A percentile compares a stretch with the other conserved stretches of the same genome.
These are phyloP conservation scores for Tychaedon coryphoeus DNA, from an alignment of 2,113 vertebrate species.

Conservation along the genomic window DNA sequence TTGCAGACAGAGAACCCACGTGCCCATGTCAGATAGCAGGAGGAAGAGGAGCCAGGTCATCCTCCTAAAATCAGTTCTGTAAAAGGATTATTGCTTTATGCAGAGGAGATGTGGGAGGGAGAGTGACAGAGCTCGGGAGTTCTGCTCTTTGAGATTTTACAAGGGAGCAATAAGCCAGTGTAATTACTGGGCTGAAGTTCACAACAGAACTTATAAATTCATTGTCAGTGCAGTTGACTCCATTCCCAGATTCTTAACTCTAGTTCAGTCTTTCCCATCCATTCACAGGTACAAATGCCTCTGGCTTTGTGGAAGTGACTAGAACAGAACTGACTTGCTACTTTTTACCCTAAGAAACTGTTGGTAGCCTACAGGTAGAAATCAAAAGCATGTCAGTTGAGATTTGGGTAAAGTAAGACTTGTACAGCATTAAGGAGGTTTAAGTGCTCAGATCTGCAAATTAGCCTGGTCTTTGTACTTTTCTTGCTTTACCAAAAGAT, in stretches of 20 bases:
- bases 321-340: slow-evolving; percentile 62
- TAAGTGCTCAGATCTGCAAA: slow-evolving; percentile 23
- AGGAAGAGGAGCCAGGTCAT: not conserved
- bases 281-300: slow-evolving; percentile 53
- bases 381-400: slow-evolving; percentile 47
- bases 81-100: not conserved
- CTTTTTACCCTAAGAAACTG: slow-evolving; percentile 50
- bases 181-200: not conserved
- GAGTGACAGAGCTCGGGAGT: accelerated
- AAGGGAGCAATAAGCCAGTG: not conserved
- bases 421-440: not conserved
- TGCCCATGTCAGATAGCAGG: not conserved
- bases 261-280: not conserved
- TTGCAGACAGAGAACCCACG: accelerated
- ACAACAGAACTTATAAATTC: not conserved
- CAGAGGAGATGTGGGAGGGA: not conserved
- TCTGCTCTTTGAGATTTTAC: not conserved
- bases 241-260: not conserved
- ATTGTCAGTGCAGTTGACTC: not conserved
- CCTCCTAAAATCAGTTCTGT: not conserved
- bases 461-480: slow-evolving; percentile 17
- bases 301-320: slow-evolving; percentile 41
- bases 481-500: slow-evolving; percentile 7
- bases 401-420: slow-evolving; percentile 38
- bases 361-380: slow-evolving; percentile 65